Conservation (phyloP, 2,113 vertebrate species). For the Hydrochoerus hydrochaeris region DNA sequence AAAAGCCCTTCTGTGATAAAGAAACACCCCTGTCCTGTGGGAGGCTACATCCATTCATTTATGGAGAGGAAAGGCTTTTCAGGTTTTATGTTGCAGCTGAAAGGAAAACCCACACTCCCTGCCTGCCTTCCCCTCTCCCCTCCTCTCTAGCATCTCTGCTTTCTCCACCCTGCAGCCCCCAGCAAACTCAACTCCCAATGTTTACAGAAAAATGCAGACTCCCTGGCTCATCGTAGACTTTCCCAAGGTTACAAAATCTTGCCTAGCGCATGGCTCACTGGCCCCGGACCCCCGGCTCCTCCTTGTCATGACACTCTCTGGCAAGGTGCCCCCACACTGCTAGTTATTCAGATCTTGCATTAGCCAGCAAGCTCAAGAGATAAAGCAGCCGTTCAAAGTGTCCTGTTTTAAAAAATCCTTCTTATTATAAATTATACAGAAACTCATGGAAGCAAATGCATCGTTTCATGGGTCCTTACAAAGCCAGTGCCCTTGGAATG, state of each 20-base stretch:
- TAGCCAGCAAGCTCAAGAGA: slow-evolving; percentile 26
- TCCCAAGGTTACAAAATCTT: neutral
- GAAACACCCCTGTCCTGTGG: slow-evolving; percentile 36
- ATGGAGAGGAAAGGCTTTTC: slow-evolving; percentile 56
- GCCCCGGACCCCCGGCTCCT: neutral
- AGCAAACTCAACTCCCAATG: neutral
- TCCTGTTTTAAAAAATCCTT: neutral
- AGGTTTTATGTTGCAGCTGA: slow-evolving; percentile 56
- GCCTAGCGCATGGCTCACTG: accelerated
- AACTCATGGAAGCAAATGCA: neutral
- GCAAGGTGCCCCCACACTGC: neutral
- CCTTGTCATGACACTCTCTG: neutral
- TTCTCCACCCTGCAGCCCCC: neutral
- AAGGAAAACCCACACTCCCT: slow-evolving; percentile 33
- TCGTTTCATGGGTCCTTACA: slow-evolving; percentile 1
- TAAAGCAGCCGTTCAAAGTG: neutral
- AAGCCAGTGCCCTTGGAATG: neutral
- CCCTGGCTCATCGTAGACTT: neutral
- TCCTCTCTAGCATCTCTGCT: neutral
- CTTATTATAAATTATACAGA: slow-evolving; percentile 54
- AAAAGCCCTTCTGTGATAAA: slow-evolving; percentile 70
- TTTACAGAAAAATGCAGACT: neutral
- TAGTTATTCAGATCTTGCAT: neutral
- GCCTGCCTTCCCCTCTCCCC: neutral
- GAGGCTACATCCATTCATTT: slow-evolving; percentile 25